Base-by-base conservation (phyloP, 1,140 invertebrate genomes). In the Notospermus geniculatus region DNA sequence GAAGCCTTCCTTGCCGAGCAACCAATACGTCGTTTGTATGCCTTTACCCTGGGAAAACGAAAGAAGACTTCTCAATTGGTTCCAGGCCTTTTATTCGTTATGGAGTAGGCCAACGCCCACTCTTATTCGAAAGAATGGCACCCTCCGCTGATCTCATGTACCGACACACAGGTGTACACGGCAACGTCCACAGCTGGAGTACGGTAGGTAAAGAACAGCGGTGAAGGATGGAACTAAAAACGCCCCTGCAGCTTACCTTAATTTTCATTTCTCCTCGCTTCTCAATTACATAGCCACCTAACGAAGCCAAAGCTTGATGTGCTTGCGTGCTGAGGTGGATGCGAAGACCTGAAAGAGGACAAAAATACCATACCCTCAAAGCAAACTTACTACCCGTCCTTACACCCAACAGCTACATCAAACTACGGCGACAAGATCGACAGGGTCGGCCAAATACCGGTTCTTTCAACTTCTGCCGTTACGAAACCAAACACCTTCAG, bases 21-120 rank as follows among this genome's bases (percentile, higher is more conserved):
- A 81, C 91, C 91, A 94, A 80, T 91, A 94, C 1, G 92, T 94
- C 60, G 88, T 87, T 86, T 91, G 88, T 74, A 86, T 87, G 39
- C 91, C 46, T n/a, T 50, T 50, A 7, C 46, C 46, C 46, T 50
- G 9, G n/a, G 25, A 50, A 50, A 5, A n/a, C 19, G n/a, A 19
- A 50, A n/a, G 25, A 50, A 9, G n/a, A 50, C 4, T 5, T n/a
- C 15, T n/a, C n/a, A n/a, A n/a, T n/a, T n/a, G n/a, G n/a, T 11
- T 43, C 19, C 19, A 13, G 11, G 19, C 19, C 39, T 43, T 43
- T 11, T 19, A 43, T 43, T 13, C 39, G 19, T 43, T 43, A 43
- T 43, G 19, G 11, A 43, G 11, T 43, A 43, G 11, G 11, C 39
- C 39, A 13, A 43, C 11, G 11, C 39, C 19, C 11, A 43, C 11